Conservation (phyloP, 2,113 vertebrate species). For the Suncus etruscus region DNA sequence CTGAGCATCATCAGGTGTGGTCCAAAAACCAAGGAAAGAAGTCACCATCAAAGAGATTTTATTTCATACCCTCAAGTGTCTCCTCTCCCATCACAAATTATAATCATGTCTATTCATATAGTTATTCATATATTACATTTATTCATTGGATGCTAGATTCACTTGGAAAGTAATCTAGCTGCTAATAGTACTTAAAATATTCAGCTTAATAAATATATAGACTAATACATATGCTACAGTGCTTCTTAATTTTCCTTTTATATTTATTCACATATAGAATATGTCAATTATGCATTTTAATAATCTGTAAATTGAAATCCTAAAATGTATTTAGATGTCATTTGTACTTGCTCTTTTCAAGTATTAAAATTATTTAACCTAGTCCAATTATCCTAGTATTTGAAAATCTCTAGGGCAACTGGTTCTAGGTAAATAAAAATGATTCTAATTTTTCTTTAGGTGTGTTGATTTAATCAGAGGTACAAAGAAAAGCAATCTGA, state of each 20-base stretch:
- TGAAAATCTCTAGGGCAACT: no score
- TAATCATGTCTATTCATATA: neutral
- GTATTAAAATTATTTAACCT: slow-evolving; percentile 15
- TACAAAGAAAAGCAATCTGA: no score
- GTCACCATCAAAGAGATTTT: no score
- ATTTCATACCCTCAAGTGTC: neutral
- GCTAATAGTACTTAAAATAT: neutral
- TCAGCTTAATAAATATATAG: neutral
- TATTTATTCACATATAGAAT: neutral
- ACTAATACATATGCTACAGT: neutral
- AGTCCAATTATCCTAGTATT: no score
- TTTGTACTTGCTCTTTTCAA: neutral
- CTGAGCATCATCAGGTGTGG: no score
- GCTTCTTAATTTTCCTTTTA: slow-evolving; percentile 28
- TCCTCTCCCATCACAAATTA: neutral
- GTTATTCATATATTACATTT: neutral
- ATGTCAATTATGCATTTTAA: neutral
- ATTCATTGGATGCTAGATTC: neutral
- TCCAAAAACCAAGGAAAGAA: no score
- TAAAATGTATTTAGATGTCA: neutral
- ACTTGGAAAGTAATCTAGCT: neutral
- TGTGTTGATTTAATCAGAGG: no score
- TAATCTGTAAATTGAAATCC: neutral
- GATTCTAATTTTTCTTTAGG: no score
- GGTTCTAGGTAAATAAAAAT: neutral